Evolutionary conservation across 2,888 invertebrate genomes (phyloP), one percentile per base, ranked within the genome.

Genomic region (Xestia c-nigrum): DNA sequence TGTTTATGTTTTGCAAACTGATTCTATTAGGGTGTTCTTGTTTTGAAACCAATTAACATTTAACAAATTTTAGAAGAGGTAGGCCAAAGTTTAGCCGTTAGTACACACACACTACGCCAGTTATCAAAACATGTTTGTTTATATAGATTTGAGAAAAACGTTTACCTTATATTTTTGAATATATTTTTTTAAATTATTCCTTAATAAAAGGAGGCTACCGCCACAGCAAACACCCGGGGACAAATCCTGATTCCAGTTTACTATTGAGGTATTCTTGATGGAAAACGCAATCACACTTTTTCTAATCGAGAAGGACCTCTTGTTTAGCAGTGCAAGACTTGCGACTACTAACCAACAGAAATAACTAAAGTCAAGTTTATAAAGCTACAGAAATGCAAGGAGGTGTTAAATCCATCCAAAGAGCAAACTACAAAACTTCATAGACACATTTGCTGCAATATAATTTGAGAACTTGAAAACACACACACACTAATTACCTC

Each of bases 1-100:
- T 76, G 50, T 83, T 82, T 69, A 50, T 50, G 64, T 82, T 65
- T 43, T 31, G 31, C 31, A 71, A 72, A 83, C 71, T 65, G 59
- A 50, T 43, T 50, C 12, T 57, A 38, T 59, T 46, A 21, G n/a
- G 9, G 40, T 9, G 16, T 24, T 31, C 7, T 43, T 10, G 14
- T 46, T 40, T 70, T 38, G 4, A 31, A 24, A 1, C 1, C 19
- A 10, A 65, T 24, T 43, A 1, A 16, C 24, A 40, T 31, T n/a
- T n/a, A 16, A 59, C 7, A 16, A 31, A 59, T 31, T 59, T 31
- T 59, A 7, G 24, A 31, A 31, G 57, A 16, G 7, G 14, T 6
- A 57, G 16, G 7, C 31, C 31, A 16, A 59, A 31, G 16, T 16
- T 7, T 16, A 3, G 16, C 16, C 3, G 3, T 16, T 5, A 59